Evolutionary conservation across 2,797 vertebrate genomes (phyloP).

Genomic region (Nannoperca obscura): DNA sequence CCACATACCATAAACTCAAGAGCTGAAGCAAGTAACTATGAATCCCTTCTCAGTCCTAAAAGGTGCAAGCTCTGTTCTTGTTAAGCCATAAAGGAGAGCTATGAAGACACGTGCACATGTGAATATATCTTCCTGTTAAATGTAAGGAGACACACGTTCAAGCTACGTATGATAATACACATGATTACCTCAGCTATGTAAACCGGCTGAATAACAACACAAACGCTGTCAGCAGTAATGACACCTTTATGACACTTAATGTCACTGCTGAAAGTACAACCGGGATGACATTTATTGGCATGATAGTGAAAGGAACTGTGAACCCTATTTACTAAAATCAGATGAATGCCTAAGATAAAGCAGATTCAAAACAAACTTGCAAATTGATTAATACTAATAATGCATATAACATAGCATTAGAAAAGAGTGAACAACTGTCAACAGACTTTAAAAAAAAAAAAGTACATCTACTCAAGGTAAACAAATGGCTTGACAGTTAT

Average conservation of each 20-base stretch:
- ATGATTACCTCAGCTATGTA: not conserved
- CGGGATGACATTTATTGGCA: not conserved
- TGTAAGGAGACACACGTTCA: not conserved
- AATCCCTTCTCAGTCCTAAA: conserved; percentile 56
- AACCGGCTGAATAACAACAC: not conserved
- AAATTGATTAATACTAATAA: not conserved
- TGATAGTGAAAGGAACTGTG: not conserved
- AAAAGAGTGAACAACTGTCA: not conserved
- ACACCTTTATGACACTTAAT: conserved; percentile 21
- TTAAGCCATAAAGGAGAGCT: conserved; percentile 56
- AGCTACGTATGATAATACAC: not conserved
- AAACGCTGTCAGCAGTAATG: conserved; percentile 21
- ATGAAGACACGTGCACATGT: not conserved
- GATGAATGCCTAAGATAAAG: not conserved
- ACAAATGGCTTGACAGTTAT: not conserved
- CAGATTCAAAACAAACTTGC: not conserved
- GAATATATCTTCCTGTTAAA: conserved; percentile 5
- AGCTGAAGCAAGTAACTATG: conserved; percentile 37
- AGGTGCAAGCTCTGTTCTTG: conserved; percentile 50
- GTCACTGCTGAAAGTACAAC: conserved; percentile 8
- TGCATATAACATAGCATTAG: not conserved
- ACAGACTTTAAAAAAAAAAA: no score
- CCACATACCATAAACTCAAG: conserved; percentile 67
- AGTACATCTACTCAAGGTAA: not conserved
- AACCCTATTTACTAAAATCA: not conserved